Percentiles rank a stretch among this genome's conserved stretches.
Conservation (phyloP, 2,797 vertebrate genomes). For the Fistularia commersonii region DNA sequence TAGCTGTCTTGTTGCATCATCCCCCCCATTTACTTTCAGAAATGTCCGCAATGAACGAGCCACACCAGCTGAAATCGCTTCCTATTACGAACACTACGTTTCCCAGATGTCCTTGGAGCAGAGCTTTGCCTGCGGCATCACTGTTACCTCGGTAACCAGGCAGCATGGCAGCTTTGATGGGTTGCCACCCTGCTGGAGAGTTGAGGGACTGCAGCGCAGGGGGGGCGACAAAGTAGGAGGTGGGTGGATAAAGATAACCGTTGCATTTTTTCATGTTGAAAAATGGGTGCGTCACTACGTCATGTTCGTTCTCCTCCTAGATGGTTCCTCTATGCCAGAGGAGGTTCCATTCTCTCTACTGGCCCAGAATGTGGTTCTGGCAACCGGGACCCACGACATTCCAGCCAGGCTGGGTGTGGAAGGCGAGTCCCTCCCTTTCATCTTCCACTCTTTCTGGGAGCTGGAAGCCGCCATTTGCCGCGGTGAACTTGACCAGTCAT, state of each 20-base stretch:
- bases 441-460: constrained; percentile 79
- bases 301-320: constrained; percentile 14
- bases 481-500: constrained; percentile 60
- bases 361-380: constrained; percentile 75
- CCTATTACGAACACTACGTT: constrained; percentile 81
- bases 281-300: background rate
- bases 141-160: constrained; percentile 70
- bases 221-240: constrained; percentile 56
- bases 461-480: constrained; percentile 73
- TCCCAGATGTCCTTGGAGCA: constrained; percentile 71
- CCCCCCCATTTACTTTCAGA: constrained; percentile 35
- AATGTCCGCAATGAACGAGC: constrained; percentile 79
- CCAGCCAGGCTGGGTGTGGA: constrained; percentile 71
- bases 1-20: too few species aligned
- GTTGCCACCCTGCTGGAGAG: constrained; percentile 57
- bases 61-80: constrained; percentile 79
- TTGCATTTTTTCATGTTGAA: background rate
- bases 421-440: constrained; percentile 75
- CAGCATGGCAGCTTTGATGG: constrained; percentile 29
- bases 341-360: constrained; percentile 66
- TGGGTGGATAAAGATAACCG: constrained; percentile 8
- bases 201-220: constrained; percentile 55
- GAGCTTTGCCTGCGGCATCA: constrained; percentile 73
- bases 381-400: constrained; percentile 81
- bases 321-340: constrained; percentile 40